Conservation (phyloP, 2,888 invertebrate genomes). For the Platycheirus albimanus region DNA sequence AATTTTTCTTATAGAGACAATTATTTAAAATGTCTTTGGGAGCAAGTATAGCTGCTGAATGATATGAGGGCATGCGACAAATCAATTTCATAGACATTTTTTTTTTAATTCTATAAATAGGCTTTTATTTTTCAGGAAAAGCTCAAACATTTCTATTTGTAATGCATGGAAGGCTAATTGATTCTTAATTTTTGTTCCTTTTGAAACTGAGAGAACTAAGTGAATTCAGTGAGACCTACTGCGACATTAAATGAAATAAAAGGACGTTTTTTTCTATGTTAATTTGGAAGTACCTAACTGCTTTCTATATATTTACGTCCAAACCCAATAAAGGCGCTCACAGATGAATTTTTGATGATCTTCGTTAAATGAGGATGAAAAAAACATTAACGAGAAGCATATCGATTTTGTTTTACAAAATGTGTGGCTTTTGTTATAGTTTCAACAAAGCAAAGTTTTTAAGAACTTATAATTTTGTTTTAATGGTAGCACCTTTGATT, state of each 20-base stretch:
- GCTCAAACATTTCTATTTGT: too few relatives aligned
- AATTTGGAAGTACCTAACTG: conserved; percentile 28
- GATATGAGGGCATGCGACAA: conserved; percentile 48
- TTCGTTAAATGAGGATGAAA: background rate
- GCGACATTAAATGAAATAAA: background rate
- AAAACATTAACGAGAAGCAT: conserved; percentile 1
- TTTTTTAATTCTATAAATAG: conserved; percentile 36
- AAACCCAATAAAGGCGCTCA: conserved; percentile 15
- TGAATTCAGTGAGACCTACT: too few relatives aligned
- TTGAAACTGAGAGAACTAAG: too few relatives aligned
- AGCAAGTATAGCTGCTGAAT: conserved; percentile 7
- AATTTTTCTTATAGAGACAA: conserved; percentile 15
- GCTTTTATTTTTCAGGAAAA: too few relatives aligned
- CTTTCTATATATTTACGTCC: background rate
- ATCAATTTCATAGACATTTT: conserved; percentile 43
- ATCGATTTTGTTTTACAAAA: too few relatives aligned
- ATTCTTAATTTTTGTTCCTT: too few relatives aligned
- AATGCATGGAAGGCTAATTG: too few relatives aligned
- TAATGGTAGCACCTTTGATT: too few relatives aligned
- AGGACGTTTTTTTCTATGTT: conserved; percentile 18
- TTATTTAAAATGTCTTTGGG: conserved; percentile 10
- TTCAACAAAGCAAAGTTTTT: too few relatives aligned
- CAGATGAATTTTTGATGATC: conserved; percentile 17
- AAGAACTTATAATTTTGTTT: too few relatives aligned
- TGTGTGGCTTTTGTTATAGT: too few relatives aligned